These are phyloP conservation scores for Thymelicus acteon DNA, from an alignment of 2,888 invertebrate species.

Conservation along the genomic window DNA sequence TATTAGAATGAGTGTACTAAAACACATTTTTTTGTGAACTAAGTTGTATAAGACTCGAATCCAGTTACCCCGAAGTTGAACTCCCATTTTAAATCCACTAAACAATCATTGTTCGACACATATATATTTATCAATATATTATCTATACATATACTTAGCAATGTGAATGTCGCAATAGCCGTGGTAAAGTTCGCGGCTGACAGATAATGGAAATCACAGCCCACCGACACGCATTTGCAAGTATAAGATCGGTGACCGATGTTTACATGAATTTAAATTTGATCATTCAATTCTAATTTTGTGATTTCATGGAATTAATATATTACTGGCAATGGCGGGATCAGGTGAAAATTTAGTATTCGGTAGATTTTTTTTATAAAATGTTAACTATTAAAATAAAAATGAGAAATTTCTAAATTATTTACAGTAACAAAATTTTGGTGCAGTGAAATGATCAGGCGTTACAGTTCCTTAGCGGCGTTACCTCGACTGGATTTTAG, in stretches of 20 bases:
- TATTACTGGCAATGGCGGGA: constrained; percentile 42
- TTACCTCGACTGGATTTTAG: constrained; percentile 58
- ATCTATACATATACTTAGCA: no score
- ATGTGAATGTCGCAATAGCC: not conserved
- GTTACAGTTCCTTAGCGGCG: constrained; percentile 43
- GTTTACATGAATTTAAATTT: constrained; percentile 28
- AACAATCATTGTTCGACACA: no score
- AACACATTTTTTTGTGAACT: no score
- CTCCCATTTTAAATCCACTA: no score
- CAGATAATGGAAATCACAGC: constrained; percentile 13
- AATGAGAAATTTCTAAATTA: not conserved
- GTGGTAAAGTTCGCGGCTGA: not conserved
- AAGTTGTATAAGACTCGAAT: no score
- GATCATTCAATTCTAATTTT: constrained; percentile 39
- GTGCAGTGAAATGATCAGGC: constrained; percentile 39
- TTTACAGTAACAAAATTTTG: constrained; percentile 35
- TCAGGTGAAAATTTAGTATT: constrained; percentile 41
- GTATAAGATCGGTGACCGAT: constrained; percentile 46
- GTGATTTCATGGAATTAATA: constrained; percentile 22
- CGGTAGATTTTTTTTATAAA: not conserved
- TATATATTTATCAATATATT: no score
- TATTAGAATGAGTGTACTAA: no score
- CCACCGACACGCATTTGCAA: constrained; percentile 33
- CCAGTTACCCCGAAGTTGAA: no score
- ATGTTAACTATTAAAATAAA: not conserved